These are phyloP conservation scores for Macrostomum lignano DNA, from an alignment of 1,140 invertebrate species.

Conservation along the genomic window DNA sequence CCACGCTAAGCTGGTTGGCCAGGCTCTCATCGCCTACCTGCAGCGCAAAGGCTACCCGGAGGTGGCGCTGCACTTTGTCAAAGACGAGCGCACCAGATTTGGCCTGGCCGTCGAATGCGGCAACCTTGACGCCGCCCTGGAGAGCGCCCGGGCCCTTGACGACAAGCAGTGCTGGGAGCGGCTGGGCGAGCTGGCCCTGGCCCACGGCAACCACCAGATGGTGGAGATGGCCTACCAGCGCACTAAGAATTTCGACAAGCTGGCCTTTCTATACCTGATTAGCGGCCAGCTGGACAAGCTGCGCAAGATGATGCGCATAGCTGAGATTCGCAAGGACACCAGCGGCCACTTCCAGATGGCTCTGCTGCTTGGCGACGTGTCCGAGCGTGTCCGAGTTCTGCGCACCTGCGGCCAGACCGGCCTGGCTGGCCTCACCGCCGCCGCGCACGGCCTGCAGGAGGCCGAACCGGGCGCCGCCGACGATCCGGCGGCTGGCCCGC, in stretches of 20 bases:
- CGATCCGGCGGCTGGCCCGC: constrained; percentile 23
- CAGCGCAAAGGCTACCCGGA: constrained; percentile 99
- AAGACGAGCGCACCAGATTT: constrained; percentile 89
- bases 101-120: constrained; percentile 83
- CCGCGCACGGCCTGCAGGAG: constrained; percentile 59
- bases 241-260: constrained; percentile 94
- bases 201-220: constrained; percentile 72
- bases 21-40: constrained; percentile 90
- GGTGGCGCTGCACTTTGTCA: constrained; percentile 96
- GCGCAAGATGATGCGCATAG: constrained; percentile 90
- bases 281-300: constrained; percentile 93
- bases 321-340: constrained; percentile 37
- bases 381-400: constrained; percentile 52
- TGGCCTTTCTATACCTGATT: constrained; percentile 86
- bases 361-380: constrained; percentile 59
- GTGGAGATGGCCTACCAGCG: constrained; percentile 98
- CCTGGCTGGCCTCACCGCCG: constrained; percentile 64
- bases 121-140: constrained; percentile 68
- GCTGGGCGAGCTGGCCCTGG: constrained; percentile 64
- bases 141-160: constrained; percentile 71
- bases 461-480: constrained; percentile 27
- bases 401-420: constrained; percentile 34
- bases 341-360: constrained; percentile 87
- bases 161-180: constrained; percentile 81
- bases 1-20: constrained; percentile 75